Evolutionary conservation across 2,888 invertebrate species (phyloP), one percentile per base, ranked within the genome.

Genomic region (Dione vanillae): DNA sequence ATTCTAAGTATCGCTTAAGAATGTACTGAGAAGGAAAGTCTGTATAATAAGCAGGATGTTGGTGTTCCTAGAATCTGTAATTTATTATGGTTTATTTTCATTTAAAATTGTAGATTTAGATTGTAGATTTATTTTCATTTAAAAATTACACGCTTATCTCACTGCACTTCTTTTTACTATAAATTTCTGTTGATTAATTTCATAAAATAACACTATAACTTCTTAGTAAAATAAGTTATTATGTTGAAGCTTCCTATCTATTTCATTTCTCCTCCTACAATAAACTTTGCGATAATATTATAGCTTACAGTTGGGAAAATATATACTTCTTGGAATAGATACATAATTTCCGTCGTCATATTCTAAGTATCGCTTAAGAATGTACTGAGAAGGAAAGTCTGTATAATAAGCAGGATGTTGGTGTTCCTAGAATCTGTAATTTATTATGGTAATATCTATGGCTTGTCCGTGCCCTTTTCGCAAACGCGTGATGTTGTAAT

Each of bases 321-420:
- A 27, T 61, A 61, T 7, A 61, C 14, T 61, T 61, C 61, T 45
- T 16, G 27, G 61, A 61, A 61, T 35, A 43, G 45, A 61, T 61
- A 61, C 27, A 61, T 45, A 27, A 43, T 43, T 45, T n/a, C n/a
- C n/a, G n/a, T 45, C 45, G 20, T 43, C 61, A 20, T 45, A n/a
- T 61, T 16, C 27, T 35, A 27, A 61, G 61, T 45, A 61, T 27
- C 45, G 43, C 43, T 54, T 54, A 54, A 54, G 35, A 37, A 9
- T 0, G 12, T 56, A 56, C 16, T 12, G 16, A 16, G 16, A 6
- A 52, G 5, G 27, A 27, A 27, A 27, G n/a, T n/a, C n/a, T n/a
- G 27, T n/a, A n/a, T n/a, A n/a, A n/a, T n/a, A n/a, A n/a, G n/a
- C n/a, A n/a, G n/a, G n/a, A n/a, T n/a, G n/a, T n/a, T n/a, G n/a